Evolutionary conservation across 2,797 vertebrate species (phyloP).

Genomic region (Cyprinella venusta): DNA sequence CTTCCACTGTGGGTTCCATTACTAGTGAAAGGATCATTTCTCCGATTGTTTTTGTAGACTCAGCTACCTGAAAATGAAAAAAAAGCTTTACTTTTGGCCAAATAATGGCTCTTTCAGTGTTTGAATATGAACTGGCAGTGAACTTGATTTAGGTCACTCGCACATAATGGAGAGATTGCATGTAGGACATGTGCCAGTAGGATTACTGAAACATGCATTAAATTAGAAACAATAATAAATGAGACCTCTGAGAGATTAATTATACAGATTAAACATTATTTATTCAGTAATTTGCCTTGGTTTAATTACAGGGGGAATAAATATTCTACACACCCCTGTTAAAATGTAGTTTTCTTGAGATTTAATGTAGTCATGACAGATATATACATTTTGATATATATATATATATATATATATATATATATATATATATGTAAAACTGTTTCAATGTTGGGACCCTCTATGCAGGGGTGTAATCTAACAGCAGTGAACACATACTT

Average conservation of each 20-base stretch:
- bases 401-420: too few species aligned
- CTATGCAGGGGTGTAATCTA: too few species aligned
- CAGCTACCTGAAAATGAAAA: neutral
- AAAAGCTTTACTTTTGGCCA: neutral
- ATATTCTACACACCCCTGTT: neutral
- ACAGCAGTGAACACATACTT: too few species aligned
- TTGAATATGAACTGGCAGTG: neutral
- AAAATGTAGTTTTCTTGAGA: neutral
- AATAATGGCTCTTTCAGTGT: neutral
- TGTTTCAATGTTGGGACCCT: too few species aligned
- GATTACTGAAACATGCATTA: neutral
- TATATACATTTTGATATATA: too few species aligned
- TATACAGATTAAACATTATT: neutral
- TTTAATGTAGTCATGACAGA: neutral
- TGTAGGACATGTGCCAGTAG: neutral
- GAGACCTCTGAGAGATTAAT: neutral
- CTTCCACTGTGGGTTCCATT: constrained; percentile 61
- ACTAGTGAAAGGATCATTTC: constrained; percentile 60
- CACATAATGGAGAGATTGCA: neutral
- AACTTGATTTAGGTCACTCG: neutral
- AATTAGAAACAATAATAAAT: neutral
- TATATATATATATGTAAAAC: too few species aligned
- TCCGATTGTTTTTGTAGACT: neutral
- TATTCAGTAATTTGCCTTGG: neutral
- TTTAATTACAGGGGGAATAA: neutral